Base-by-base conservation (phyloP, 2,797 vertebrate species). In the Enteromius thamalakanensis region DNA sequence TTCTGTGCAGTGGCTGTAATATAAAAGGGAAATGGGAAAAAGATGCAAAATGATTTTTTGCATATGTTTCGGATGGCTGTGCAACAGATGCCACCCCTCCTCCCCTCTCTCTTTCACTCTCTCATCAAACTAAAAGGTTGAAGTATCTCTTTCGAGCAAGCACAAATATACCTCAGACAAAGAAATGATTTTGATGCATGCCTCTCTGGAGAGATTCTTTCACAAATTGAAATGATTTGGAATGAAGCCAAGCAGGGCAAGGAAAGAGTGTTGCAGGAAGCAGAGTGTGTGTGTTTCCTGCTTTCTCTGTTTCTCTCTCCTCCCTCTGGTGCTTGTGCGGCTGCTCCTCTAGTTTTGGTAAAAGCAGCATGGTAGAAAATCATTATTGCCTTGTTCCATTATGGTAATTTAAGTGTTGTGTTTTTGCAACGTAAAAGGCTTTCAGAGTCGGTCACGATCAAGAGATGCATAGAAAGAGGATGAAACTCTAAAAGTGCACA, bases 381-480 rank as follows among this genome's bases (percentile, higher is more conserved):
- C 91, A 94, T 94, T 91, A 93, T 91, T 88, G 88, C 89, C 91
- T 87, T 91, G 90, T 87, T 90, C 92, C 92, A 95, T 94, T 94
- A 94, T 92, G 92, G 91, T 93, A 94, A 94, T 94, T 94, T 91
- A 93, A 91, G 92, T 92, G 92, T 92, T 90, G 89, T 88, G 90
- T 87, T 78, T 69, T 86, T 86, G 75, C 85, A 84, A 86, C 84
- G 90, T 51, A 81, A 83, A 69, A 84, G 55, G 34, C 34, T 40
- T 62, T 86, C 69, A 76, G 84, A 81, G 77, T 75, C 37, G 60
- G 70, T 37, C 58, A 76, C 42, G 83, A 86, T 84, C 40, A 19
- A 62, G 45, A 83, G 65, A 51, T 9, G 51, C 72, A 65, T 76
- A 29, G 65, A 79, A 26, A 76, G 49, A 62, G 72, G 60, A 26